phyloP scores from a whole-genome alignment of 2,888 invertebrate genomes.

The Amphimallon solstitiale region DNA sequence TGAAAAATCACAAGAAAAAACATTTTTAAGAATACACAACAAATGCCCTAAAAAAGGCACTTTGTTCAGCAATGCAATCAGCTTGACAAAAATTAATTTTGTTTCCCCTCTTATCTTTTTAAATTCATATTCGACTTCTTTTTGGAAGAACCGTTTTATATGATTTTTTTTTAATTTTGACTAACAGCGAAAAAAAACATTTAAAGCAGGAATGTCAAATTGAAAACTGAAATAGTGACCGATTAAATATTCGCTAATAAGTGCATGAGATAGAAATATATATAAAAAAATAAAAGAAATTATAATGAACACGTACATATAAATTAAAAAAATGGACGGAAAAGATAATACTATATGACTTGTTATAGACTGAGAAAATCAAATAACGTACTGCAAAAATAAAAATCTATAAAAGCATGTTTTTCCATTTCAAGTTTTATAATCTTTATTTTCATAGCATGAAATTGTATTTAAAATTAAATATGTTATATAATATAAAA shows the following conservation, averaged over 20 bases:
- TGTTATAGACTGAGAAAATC: too few species aligned
- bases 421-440: too few species aligned
- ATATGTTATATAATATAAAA: too few species aligned
- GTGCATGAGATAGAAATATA: slow-evolving; percentile 39
- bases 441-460: too few species aligned
- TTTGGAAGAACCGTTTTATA: slow-evolving; percentile 36
- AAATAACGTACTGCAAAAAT: too few species aligned
- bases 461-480: too few species aligned
- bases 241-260: slow-evolving; percentile 29
- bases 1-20: slow-evolving; percentile 8
- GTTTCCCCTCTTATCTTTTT: not conserved
- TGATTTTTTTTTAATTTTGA: slow-evolving; percentile 3
- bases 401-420: too few species aligned
- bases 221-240: slow-evolving; percentile 19
- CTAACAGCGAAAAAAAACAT: slow-evolving; percentile 30
- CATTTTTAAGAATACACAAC: slow-evolving; percentile 9
- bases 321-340: slow-evolving; percentile 51
- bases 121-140: not conserved
- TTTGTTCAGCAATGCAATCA: slow-evolving; percentile 25
- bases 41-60: slow-evolving; percentile 43
- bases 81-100: not conserved
- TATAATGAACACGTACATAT: slow-evolving; percentile 11
- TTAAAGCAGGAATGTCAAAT: slow-evolving; percentile 34
- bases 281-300: slow-evolving; percentile 39
- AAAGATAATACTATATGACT: slow-evolving; percentile 44